Conservation (phyloP, 2,888 invertebrate species). For the Venusia cambrica region DNA sequence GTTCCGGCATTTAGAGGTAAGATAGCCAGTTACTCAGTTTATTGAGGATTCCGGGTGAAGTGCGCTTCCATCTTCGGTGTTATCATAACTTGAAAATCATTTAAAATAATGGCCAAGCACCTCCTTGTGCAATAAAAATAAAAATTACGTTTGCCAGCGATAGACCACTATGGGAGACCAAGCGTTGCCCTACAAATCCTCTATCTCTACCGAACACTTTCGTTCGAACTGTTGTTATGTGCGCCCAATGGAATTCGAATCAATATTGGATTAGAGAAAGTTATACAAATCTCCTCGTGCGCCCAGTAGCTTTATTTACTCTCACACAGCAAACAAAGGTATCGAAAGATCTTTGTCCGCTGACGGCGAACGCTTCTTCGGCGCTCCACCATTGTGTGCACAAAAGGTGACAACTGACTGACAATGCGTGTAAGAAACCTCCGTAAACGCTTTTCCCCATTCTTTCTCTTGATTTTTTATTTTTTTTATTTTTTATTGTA, state of each 20-base stretch:
- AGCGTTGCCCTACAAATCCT: neutral
- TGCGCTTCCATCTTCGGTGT: too few relatives aligned
- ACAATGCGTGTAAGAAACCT: slow-evolving; percentile 40
- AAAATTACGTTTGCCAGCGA: too few relatives aligned
- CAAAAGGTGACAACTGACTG: slow-evolving; percentile 51
- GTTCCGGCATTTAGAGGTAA: too few relatives aligned
- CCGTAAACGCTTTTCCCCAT: slow-evolving; percentile 49
- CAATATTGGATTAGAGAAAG: slow-evolving; percentile 26
- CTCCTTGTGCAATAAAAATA: too few relatives aligned
- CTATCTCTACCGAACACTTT: slow-evolving; percentile 9
- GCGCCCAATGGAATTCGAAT: slow-evolving; percentile 16
- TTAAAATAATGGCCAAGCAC: too few relatives aligned
- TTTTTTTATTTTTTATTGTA: too few relatives aligned
- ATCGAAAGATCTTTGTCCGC: slow-evolving; percentile 42
- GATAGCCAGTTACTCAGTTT: too few relatives aligned
- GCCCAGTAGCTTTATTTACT: slow-evolving; percentile 16
- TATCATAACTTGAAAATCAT: too few relatives aligned
- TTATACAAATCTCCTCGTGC: slow-evolving; percentile 17
- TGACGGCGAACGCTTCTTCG: slow-evolving; percentile 31
- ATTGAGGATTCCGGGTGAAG: too few relatives aligned
- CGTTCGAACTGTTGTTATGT: slow-evolving; percentile 5
- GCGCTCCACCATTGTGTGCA: slow-evolving; percentile 51
- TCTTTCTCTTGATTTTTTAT: too few relatives aligned
- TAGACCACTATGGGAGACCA: too few relatives aligned
- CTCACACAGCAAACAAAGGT: slow-evolving; percentile 28